phyloP scores from a whole-genome alignment of 2,113 vertebrate species.

The Chrysemys picta region DNA sequence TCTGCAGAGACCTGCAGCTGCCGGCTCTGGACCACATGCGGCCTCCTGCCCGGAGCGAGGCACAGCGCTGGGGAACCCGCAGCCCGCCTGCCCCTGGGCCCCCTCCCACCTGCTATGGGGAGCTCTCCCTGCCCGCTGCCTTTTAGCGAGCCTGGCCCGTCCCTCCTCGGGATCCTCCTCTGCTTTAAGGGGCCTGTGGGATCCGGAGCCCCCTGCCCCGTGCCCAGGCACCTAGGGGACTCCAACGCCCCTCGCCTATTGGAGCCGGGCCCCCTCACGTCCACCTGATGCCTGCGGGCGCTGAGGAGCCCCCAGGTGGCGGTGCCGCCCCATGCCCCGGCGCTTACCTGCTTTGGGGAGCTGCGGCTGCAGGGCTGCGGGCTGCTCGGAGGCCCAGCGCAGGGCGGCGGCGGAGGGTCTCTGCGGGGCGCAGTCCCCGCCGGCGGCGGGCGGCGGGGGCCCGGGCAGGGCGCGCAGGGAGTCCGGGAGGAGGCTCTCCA shows the following conservation, averaged over 20 bases:
- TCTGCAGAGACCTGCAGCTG: too few relatives aligned
- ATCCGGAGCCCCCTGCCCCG: neutral
- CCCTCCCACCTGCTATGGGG: neutral
- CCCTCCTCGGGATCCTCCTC: neutral
- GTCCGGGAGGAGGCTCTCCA: conserved; percentile 94
- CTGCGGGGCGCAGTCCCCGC: neutral
- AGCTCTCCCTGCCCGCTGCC: too few relatives aligned
- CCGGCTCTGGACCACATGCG: too few relatives aligned
- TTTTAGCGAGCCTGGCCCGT: neutral
- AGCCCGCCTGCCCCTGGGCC: neutral
- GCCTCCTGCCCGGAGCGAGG: neutral
- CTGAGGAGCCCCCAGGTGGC: too few relatives aligned
- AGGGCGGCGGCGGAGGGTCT: conserved; percentile 61
- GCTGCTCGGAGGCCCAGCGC: conserved; percentile 68
- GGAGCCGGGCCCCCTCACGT: too few relatives aligned
- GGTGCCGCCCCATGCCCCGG: neutral
- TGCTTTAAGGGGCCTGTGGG: neutral
- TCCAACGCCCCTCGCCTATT: neutral
- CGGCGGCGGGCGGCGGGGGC: conserved; percentile 46
- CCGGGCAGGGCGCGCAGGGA: conserved; percentile 86
- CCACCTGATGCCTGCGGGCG: too few relatives aligned
- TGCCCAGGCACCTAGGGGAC: neutral
- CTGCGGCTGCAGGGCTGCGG: conserved; percentile 48
- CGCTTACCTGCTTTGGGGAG: conserved; percentile 75
- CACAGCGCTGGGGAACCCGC: too few relatives aligned